These are phyloP conservation scores for Panurus biarmicus DNA, from an alignment of 2,113 vertebrate genomes.

Conservation along the genomic window DNA sequence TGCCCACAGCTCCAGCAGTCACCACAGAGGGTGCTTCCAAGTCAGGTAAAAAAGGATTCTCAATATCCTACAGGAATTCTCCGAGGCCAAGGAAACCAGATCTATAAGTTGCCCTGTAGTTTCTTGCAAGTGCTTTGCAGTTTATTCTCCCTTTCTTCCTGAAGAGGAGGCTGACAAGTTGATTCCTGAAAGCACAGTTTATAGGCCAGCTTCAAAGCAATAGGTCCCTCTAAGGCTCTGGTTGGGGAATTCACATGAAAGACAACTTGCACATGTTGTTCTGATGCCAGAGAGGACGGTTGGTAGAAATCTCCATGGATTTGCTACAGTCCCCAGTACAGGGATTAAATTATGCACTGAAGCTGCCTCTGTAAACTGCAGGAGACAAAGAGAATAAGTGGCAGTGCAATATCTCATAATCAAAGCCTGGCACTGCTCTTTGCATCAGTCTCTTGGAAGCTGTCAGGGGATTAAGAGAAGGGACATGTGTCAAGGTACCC, in stretches of 20 bases:
- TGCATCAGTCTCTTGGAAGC: constrained; percentile 25
- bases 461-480: constrained; percentile 31
- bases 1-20: background rate
- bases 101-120: constrained; percentile 54
- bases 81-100: constrained; percentile 56
- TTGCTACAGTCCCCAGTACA: constrained; percentile 57
- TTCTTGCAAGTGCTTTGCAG: constrained; percentile 52
- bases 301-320: constrained; percentile 58
- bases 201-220: constrained; percentile 77
- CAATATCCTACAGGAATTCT: constrained; percentile 22
- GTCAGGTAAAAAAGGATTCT: constrained; percentile 27
- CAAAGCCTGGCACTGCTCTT: constrained; percentile 48
- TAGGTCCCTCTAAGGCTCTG: constrained; percentile 66
- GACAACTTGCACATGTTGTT: constrained; percentile 53
- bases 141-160: constrained; percentile 56
- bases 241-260: constrained; percentile 78
- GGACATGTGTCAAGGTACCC: background rate
- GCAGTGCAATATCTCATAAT: constrained; percentile 39
- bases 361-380: constrained; percentile 59
- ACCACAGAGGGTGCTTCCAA: background rate
- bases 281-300: constrained; percentile 61
- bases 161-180: constrained; percentile 67
- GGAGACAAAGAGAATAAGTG: constrained; percentile 63
- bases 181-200: constrained; percentile 75
- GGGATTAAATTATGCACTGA: constrained; percentile 68